Conservation (phyloP, 1,140 invertebrate species). For the Zophobas atratus region DNA sequence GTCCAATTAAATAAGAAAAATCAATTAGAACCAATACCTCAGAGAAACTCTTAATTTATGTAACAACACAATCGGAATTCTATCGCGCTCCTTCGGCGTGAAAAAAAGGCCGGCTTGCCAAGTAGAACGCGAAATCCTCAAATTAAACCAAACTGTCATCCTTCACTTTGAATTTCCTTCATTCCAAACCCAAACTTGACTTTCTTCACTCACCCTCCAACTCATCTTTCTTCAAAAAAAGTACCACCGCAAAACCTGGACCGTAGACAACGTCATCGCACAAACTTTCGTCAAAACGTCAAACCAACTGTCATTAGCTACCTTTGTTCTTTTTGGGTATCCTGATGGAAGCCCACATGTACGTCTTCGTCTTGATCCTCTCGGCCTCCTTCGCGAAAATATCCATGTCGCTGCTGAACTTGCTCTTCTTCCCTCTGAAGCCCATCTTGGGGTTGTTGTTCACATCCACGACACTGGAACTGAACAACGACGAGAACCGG, state of each 20-base stretch:
- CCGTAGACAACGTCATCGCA: constrained; percentile 11
- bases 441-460: constrained; percentile 62
- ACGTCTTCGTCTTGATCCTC: constrained; percentile 60
- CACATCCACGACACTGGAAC: constrained; percentile 60
- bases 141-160: constrained; percentile 28
- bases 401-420: constrained; percentile 62
- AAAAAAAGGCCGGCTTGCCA: constrained; percentile 22
- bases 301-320: constrained; percentile 21
- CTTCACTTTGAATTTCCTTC: neutral
- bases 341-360: constrained; percentile 63
- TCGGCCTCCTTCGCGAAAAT: constrained; percentile 61
- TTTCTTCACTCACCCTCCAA: constrained; percentile 7
- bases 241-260: constrained; percentile 29
- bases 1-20: constrained; percentile 7
- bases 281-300: neutral
- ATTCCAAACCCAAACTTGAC: neutral
- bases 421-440: constrained; percentile 60
- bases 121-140: constrained; percentile 43
- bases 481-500: constrained; percentile 60
- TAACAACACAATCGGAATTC: constrained; percentile 19
- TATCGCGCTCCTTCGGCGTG: constrained; percentile 36
- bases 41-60: constrained; percentile 39
- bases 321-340: constrained; percentile 60
- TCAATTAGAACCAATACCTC: constrained; percentile 7
- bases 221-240: neutral